These are phyloP conservation scores for Chaetodon trifascialis DNA, from an alignment of 2,113 vertebrate genomes.

Conservation along the genomic window DNA sequence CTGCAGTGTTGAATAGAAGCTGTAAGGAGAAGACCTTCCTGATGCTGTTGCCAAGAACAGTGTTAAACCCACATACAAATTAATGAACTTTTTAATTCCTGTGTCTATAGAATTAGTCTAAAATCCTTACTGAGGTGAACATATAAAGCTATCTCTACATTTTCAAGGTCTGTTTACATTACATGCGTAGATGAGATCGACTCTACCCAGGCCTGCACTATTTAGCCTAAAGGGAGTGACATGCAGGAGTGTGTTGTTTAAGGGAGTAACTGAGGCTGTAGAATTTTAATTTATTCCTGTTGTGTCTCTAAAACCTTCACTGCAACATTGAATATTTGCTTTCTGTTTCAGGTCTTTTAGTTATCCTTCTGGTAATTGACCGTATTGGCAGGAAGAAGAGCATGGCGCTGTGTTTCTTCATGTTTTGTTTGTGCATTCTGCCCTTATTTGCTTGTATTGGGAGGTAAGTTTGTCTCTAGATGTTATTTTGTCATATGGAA, in stretches of 20 bases:
- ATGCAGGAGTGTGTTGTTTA: background rate
- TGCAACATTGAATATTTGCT: background rate
- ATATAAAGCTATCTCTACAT: background rate
- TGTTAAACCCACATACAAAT: background rate
- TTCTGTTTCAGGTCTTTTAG: constrained; percentile 85
- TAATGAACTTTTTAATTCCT: too few relatives aligned
- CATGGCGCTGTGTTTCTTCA: constrained; percentile 89
- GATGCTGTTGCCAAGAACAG: background rate
- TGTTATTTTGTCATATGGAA: background rate
- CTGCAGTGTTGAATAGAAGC: background rate
- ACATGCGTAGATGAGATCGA: background rate
- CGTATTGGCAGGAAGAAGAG: constrained; percentile 93
- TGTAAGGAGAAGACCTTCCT: background rate
- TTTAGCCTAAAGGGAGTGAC: background rate
- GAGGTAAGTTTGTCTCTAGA: constrained; percentile 79
- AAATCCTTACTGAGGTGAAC: background rate
- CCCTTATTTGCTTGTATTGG: constrained; percentile 90
- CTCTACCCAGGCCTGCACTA: background rate
- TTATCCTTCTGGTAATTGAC: constrained; percentile 89
- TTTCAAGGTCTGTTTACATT: background rate
- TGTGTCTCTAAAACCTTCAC: background rate
- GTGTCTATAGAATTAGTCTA: background rate
- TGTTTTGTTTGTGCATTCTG: constrained; percentile 90
- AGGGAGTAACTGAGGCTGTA: background rate
- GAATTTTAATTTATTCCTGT: background rate